Evolutionary conservation across 2,888 invertebrate species (phyloP).

Genomic region (Idaea biselata): DNA sequence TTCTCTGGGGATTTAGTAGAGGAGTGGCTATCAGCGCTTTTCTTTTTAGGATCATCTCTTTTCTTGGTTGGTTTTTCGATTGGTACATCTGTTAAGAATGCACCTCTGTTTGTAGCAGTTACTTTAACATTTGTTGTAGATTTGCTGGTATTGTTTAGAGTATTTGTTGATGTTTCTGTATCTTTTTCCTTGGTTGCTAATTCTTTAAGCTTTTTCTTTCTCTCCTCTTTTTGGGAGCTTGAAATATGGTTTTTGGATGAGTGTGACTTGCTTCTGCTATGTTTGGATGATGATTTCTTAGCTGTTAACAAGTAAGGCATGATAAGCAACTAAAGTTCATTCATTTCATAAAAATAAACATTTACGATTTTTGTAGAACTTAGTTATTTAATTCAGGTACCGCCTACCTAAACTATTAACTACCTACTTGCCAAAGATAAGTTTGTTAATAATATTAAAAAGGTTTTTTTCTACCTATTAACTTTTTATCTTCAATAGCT

Average conservation of each 20-base stretch:
- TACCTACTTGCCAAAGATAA: too few relatives aligned
- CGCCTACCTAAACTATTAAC: too few relatives aligned
- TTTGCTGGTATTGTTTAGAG: slow-evolving; percentile 39
- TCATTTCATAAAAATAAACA: too few relatives aligned
- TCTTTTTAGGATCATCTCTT: slow-evolving; percentile 34
- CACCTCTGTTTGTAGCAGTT: slow-evolving; percentile 76
- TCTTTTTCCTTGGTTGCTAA: slow-evolving; percentile 62
- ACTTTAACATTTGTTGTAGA: slow-evolving; percentile 63
- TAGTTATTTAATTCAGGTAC: too few relatives aligned
- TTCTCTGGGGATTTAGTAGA: slow-evolving; percentile 10
- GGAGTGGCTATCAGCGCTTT: slow-evolving; percentile 19
- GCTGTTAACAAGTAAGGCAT: slow-evolving; percentile 31
- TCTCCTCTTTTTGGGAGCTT: slow-evolving; percentile 62
- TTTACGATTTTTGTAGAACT: too few relatives aligned
- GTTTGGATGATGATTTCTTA: slow-evolving; percentile 42
- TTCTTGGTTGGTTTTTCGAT: slow-evolving; percentile 47
- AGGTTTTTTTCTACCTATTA: not conserved
- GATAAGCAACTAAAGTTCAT: not conserved
- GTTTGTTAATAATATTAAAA: slow-evolving; percentile 6
- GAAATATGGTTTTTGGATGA: slow-evolving; percentile 45
- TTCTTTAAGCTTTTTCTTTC: slow-evolving; percentile 75
- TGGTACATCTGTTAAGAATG: slow-evolving; percentile 69
- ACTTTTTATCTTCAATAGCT: not conserved
- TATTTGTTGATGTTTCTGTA: slow-evolving; percentile 24
- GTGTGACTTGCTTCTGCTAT: slow-evolving; percentile 39